Evolutionary conservation across 1,140 invertebrate genomes (phyloP).

Genomic region (Micrasema minimum): DNA sequence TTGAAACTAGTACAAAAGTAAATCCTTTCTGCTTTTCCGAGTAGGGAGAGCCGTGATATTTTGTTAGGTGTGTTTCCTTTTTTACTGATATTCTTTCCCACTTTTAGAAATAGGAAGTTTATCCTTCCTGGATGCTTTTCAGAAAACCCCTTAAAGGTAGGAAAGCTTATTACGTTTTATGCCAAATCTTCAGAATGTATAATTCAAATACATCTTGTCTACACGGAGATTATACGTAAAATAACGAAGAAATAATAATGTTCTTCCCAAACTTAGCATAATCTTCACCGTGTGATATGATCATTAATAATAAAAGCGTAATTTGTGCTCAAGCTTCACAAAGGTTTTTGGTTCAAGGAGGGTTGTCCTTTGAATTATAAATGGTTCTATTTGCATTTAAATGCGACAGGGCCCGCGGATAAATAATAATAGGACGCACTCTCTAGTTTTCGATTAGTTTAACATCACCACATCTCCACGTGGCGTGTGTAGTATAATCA

Average conservation of each 20-base stretch:
- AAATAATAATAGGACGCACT: slow-evolving; percentile 48
- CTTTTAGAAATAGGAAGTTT: slow-evolving; percentile 25
- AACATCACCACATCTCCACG: slow-evolving; percentile 34
- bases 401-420: slow-evolving; percentile 34
- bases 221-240: no score
- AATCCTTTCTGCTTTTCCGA: slow-evolving; percentile 35
- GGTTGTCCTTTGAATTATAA: slow-evolving; percentile 40
- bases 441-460: slow-evolving; percentile 52
- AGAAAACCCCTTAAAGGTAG: neutral
- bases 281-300: slow-evolving; percentile 27
- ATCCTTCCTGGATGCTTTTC: slow-evolving; percentile 21
- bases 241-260: no score
- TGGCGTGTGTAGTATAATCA: slow-evolving; percentile 40
- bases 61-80: slow-evolving; percentile 35
- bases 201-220: no score
- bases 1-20: slow-evolving; percentile 46
- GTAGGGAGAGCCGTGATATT: slow-evolving; percentile 37
- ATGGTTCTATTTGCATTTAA: slow-evolving; percentile 47
- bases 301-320: slow-evolving; percentile 22
- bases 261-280: neutral
- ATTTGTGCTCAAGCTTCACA: slow-evolving; percentile 30
- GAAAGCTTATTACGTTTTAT: neutral
- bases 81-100: slow-evolving; percentile 8
- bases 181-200: no score
- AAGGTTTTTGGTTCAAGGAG: slow-evolving; percentile 28